phyloP scores from a whole-genome alignment of 2,797 vertebrate genomes.

The Morelia viridis region DNA sequence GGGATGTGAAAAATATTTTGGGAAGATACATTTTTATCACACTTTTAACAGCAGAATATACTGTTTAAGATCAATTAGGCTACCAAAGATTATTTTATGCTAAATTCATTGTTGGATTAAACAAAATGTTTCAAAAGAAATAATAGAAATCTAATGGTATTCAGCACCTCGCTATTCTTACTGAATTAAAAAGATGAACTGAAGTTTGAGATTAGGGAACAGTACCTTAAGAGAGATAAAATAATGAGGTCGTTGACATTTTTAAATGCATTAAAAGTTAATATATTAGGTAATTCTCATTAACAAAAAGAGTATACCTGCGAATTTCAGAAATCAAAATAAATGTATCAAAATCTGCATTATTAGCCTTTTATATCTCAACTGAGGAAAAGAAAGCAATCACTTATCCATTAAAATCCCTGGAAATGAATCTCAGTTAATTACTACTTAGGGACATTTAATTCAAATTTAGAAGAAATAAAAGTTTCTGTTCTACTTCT shows the following conservation, averaged over 20 bases:
- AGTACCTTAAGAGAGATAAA: background rate
- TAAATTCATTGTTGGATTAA: background rate
- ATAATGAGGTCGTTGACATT: background rate
- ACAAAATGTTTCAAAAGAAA: background rate
- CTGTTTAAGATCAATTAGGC: background rate
- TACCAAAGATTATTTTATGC: background rate
- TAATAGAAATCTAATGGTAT: background rate
- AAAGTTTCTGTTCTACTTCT: background rate
- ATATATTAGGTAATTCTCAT: background rate
- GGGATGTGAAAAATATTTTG: background rate
- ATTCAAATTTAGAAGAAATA: background rate
- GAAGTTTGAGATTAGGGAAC: background rate
- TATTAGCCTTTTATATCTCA: conserved; percentile 1
- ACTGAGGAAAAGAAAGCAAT: conserved; percentile 5
- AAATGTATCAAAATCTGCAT: conserved; percentile 7
- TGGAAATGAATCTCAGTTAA: background rate
- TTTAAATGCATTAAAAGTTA: background rate
- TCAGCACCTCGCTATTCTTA: background rate
- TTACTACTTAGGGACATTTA: background rate
- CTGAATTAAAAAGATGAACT: background rate
- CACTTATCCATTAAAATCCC: background rate
- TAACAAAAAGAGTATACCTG: background rate
- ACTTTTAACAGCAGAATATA: background rate
- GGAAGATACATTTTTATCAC: background rate
- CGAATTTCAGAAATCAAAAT: background rate